Percentiles rank a stretch among this genome's conserved stretches.
Conservation (phyloP, 1,140 invertebrate genomes). For the Macrosteles quadrilineatus region DNA sequence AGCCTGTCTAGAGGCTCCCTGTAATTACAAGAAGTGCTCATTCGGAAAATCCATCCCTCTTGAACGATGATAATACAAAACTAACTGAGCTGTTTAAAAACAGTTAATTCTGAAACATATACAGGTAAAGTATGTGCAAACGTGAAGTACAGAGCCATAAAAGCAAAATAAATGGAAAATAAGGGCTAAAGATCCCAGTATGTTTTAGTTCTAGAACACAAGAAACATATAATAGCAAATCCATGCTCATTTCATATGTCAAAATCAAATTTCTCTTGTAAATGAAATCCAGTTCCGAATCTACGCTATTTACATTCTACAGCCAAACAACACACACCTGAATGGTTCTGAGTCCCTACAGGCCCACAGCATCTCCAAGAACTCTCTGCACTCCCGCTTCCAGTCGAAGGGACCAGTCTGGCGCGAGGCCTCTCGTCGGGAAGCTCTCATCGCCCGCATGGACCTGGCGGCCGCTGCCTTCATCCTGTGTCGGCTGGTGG, state of each 20-base stretch:
- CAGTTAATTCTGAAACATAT: too few relatives aligned
- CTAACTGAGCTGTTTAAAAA: too few relatives aligned
- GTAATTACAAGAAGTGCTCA: neutral
- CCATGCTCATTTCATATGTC: too few relatives aligned
- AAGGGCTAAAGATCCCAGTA: too few relatives aligned
- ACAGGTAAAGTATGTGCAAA: too few relatives aligned
- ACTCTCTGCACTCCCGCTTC: conserved; percentile 63
- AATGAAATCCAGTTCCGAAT: neutral
- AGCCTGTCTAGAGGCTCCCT: conserved; percentile 72
- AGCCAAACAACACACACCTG: conserved; percentile 49
- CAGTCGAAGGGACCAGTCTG: conserved; percentile 54
- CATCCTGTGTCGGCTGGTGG: conserved; percentile 33
- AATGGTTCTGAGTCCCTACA: conserved; percentile 84
- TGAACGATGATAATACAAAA: too few relatives aligned
- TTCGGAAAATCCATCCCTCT: too few relatives aligned
- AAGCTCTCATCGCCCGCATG: conserved; percentile 33
- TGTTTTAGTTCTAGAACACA: too few relatives aligned
- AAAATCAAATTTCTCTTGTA: too few relatives aligned
- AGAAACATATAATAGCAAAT: too few relatives aligned
- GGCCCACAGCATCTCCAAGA: conserved; percentile 68
- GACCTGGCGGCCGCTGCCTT: conserved; percentile 33
- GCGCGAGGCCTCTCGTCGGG: conserved; percentile 19
- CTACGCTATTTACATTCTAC: neutral
- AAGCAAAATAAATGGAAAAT: too few relatives aligned
- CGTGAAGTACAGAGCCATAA: too few relatives aligned